phyloP scores from a whole-genome alignment of 2,888 invertebrate species.

The Caenorhabditis angaria region DNA sequence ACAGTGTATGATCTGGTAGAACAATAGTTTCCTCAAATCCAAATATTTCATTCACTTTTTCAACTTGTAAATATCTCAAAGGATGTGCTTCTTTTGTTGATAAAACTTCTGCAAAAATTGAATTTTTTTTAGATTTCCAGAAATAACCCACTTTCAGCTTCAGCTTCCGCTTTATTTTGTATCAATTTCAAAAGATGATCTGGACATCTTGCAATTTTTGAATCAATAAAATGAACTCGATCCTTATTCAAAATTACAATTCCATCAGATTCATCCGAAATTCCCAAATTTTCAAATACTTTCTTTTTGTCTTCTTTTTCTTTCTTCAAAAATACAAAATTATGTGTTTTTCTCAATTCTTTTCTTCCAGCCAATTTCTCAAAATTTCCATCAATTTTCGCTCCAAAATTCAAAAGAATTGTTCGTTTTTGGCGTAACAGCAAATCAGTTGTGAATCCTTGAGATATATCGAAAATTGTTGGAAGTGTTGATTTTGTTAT shows the following conservation, averaged over 20 bases:
- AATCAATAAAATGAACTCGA: constrained; percentile 22
- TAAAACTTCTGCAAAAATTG: constrained; percentile 33
- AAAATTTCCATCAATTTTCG: constrained; percentile 28
- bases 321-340: too few relatives aligned
- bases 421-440: constrained; percentile 54
- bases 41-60: constrained; percentile 46
- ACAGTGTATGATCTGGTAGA: constrained; percentile 62
- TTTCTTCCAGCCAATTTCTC: constrained; percentile 40
- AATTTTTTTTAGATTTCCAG: background rate
- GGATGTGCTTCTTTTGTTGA: constrained; percentile 55
- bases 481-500: constrained; percentile 58
- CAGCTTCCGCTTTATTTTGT: constrained; percentile 9
- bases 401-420: constrained; percentile 41
- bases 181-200: constrained; percentile 37
- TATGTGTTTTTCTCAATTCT: constrained; percentile 41
- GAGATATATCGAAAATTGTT: constrained; percentile 57
- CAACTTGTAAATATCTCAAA: constrained; percentile 56
- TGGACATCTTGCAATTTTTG: constrained; percentile 19
- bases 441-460: constrained; percentile 64
- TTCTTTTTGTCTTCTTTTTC: constrained; percentile 6
- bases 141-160: constrained; percentile 31
- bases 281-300: constrained; percentile 16
- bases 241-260: constrained; percentile 19
- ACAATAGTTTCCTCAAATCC: constrained; percentile 62
- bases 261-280: constrained; percentile 12